phyloP scores from a whole-genome alignment of 92 coral and sea anemone species.

The Siderastrea radians region DNA sequence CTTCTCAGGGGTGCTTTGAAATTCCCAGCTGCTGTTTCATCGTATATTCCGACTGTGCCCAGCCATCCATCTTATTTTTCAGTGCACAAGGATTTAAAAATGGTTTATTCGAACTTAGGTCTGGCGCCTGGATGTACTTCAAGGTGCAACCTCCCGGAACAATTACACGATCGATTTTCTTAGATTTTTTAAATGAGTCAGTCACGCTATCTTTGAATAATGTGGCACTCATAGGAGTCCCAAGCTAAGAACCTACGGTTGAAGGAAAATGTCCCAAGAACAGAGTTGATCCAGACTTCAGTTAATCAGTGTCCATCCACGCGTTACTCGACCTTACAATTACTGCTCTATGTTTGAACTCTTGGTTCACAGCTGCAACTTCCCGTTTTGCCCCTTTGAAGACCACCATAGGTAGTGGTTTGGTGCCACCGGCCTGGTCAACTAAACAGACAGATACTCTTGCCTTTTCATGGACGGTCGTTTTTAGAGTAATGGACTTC shows the following conservation, averaged over 20 bases:
- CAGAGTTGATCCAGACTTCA: slow-evolving; percentile 52
- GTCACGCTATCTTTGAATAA: slow-evolving; percentile 39
- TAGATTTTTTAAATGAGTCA: neutral
- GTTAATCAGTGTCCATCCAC: slow-evolving; percentile 67
- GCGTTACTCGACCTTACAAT: slow-evolving; percentile 70
- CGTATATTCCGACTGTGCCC: slow-evolving; percentile 62
- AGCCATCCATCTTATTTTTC: neutral
- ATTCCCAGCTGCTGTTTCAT: slow-evolving; percentile 79
- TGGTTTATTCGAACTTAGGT: too few species aligned
- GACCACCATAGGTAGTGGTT: slow-evolving; percentile 76
- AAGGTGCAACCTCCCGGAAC: slow-evolving; percentile 44
- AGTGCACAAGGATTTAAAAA: too few species aligned
- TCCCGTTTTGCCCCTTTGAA: slow-evolving; percentile 74
- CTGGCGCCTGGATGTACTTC: too few species aligned
- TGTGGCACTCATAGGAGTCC: slow-evolving; percentile 67
- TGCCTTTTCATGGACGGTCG: slow-evolving; percentile 71
- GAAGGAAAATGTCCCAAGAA: neutral
- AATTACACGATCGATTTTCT: slow-evolving; percentile 46
- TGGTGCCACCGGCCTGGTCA: slow-evolving; percentile 37
- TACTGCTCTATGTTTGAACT: slow-evolving; percentile 66
- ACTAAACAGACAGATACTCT: slow-evolving; percentile 66
- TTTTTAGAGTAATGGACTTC: slow-evolving; percentile 47
- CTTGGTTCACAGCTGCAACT: slow-evolving; percentile 69
- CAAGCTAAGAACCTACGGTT: slow-evolving; percentile 64
- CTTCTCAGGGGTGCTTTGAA: slow-evolving; percentile 71